Evolutionary conservation across 2,113 vertebrate genomes (phyloP).

Genomic region (Eolophus roseicapilla): DNA sequence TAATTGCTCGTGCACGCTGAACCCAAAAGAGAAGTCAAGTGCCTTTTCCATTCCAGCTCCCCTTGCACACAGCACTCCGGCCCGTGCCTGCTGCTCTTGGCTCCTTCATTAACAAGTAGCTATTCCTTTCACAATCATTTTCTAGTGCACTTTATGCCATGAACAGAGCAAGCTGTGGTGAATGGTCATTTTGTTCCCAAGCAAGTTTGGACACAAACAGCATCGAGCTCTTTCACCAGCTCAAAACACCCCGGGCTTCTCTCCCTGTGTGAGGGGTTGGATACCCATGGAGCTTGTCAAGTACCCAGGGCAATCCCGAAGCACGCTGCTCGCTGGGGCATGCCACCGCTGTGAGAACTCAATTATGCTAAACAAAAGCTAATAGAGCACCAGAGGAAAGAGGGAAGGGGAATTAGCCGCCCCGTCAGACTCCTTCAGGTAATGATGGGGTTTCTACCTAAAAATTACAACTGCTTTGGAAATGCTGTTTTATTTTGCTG

Average conservation of each 20-base stretch:
- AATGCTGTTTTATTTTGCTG: not conserved
- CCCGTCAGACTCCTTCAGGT: not conserved
- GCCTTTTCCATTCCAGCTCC: not conserved
- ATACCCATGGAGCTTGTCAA: not conserved
- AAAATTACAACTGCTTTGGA: not conserved
- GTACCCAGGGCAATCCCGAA: not conserved
- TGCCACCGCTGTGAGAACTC: not conserved
- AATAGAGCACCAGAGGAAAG: not conserved
- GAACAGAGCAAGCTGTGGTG: not conserved
- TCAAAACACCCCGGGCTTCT: not conserved
- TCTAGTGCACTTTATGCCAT: conserved; percentile 13
- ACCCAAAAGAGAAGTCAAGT: conserved; percentile 1
- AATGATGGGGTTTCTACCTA: not conserved
- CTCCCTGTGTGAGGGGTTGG: not conserved
- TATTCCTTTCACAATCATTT: conserved; percentile 33
- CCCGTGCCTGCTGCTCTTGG: not conserved
- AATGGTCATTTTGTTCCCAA: not conserved
- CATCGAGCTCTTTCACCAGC: not conserved
- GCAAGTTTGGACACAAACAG: not conserved
- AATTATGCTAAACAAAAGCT: not conserved
- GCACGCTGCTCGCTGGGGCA: not conserved
- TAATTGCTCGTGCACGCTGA: not conserved
- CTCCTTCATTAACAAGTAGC: conserved; percentile 2
- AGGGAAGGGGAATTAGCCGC: not conserved
- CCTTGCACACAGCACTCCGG: fast-evolving